Evolutionary conservation across 1,140 invertebrate genomes (phyloP).

Genomic region (roundworm (Caenorhabditis elegans)): DNA sequence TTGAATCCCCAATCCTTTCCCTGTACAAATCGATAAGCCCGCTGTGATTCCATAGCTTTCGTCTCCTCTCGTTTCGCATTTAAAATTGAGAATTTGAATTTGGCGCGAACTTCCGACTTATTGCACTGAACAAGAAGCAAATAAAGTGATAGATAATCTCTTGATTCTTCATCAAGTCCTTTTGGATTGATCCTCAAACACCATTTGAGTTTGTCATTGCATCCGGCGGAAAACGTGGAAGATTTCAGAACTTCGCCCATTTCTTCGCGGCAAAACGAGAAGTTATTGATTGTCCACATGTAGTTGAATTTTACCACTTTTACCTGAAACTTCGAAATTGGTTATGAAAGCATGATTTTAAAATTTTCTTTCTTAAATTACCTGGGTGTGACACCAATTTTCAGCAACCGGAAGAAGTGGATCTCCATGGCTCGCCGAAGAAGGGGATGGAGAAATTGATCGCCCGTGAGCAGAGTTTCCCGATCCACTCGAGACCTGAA

Average conservation of each 20-base stretch:
- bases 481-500: conserved; percentile 26
- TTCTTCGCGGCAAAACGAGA: conserved; percentile 85
- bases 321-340: conserved; percentile 74
- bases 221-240: conserved; percentile 96
- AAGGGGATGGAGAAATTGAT: conserved; percentile 18
- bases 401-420: conserved; percentile 81
- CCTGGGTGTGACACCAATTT: conserved; percentile 95
- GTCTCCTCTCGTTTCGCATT: conserved; percentile 99
- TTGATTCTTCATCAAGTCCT: conserved; percentile 98
- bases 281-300: conserved; percentile 99
- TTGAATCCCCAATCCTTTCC: conserved; percentile 99
- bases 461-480: conserved; percentile 1
- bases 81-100: conserved; percentile 99
- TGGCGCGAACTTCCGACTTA: conserved; percentile 97
- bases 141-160: conserved; percentile 98
- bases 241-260: conserved; percentile 77
- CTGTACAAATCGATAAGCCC: conserved; percentile 97
- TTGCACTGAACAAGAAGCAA: conserved; percentile 97
- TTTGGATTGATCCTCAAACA: conserved; percentile 98
- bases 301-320: conserved; percentile 99
- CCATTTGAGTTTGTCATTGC: conserved; percentile 99
- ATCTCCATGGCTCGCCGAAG: background rate
- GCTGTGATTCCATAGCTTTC: conserved; percentile 93
- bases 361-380: conserved; percentile 69
- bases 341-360: background rate